Evolutionary conservation across 1,140 invertebrate genomes (phyloP), one percentile per base, ranked within the genome.

Genomic region (Brachionus sp.): DNA sequence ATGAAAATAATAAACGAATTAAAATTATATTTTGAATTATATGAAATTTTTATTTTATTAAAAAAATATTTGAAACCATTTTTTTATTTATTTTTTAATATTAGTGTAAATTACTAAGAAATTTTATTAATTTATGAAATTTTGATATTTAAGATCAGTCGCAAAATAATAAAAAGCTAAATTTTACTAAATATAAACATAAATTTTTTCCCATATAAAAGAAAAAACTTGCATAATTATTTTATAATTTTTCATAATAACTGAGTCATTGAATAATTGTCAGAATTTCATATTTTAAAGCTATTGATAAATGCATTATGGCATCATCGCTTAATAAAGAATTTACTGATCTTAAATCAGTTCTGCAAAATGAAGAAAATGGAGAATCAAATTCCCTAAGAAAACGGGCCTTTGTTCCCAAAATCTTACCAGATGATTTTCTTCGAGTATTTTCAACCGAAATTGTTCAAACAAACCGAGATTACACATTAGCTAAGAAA

Each of bases 371-470:
- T 3, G n/a, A 57, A 57, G 50, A 57, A 19, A 19, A 19, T 19
- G 16, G 5, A 57, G 9, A 19, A 57, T 57, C 50, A 3, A 3
- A 9, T 7, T 57, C 50, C 2, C 4, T 75, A 5, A 44, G n/a
- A 75, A 46, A 75, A 12, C 37, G 42, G 33, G 70, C 42, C 23
- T 80, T 29, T 66, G 19, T 82, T 16, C 80, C 57, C 0, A 42
- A 44, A 23, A 23, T 66, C n/a, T 37, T 82, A 37, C 80, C 80
- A 33, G 57, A 82, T 19, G 80, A 82, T 29, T 82, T 82, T 68
- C 80, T 82, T 44, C 25, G 80, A 46, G 23, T 82, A 10, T 33
- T 66, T 62, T 19, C 57, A 16, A 35, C 57, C 10, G 25, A 80
- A 39, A 39, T 29, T 42, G 29, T 62, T 25, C n/a, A 25, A 3